Percentiles rank a stretch among this genome's conserved stretches.
phyloP scores from a whole-genome alignment of 2,113 vertebrate genomes.

The Lagopus muta region DNA sequence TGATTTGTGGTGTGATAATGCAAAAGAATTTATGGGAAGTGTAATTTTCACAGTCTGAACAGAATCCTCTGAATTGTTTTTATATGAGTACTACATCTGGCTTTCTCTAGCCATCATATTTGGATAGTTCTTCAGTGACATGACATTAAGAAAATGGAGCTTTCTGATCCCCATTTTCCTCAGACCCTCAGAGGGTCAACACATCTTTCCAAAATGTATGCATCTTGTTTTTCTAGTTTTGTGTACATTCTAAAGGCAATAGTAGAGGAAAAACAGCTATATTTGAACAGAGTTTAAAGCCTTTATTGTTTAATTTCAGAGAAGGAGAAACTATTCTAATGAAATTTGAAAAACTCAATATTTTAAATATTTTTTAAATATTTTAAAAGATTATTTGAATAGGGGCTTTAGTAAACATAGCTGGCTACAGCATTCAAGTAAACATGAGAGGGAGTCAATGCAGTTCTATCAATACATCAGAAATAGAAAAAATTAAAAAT shows the following conservation, averaged over 20 bases:
- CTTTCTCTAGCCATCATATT: neutral
- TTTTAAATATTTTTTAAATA: neutral
- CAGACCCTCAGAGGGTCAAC: neutral
- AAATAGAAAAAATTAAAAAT: neutral
- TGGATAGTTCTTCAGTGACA: neutral
- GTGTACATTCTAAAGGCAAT: neutral
- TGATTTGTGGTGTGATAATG: neutral
- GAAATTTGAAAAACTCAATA: neutral
- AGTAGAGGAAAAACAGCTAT: neutral
- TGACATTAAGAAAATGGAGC: neutral
- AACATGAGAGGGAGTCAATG: neutral
- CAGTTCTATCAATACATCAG: neutral
- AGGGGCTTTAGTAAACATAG: neutral
- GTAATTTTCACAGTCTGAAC: neutral
- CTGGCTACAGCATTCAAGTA: neutral
- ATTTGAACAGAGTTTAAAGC: neutral
- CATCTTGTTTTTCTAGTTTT: neutral
- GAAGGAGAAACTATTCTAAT: neutral
- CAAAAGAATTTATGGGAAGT: neutral
- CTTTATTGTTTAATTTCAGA: neutral
- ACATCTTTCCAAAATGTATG: neutral
- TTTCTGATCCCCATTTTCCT: neutral
- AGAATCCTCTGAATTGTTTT: conserved; percentile 30
- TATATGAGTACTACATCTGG: neutral
- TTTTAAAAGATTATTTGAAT: neutral